Evolutionary conservation across 2,797 vertebrate genomes (phyloP), one percentile per base, ranked within the genome.

Genomic region (Trichosurus vulpecula): DNA sequence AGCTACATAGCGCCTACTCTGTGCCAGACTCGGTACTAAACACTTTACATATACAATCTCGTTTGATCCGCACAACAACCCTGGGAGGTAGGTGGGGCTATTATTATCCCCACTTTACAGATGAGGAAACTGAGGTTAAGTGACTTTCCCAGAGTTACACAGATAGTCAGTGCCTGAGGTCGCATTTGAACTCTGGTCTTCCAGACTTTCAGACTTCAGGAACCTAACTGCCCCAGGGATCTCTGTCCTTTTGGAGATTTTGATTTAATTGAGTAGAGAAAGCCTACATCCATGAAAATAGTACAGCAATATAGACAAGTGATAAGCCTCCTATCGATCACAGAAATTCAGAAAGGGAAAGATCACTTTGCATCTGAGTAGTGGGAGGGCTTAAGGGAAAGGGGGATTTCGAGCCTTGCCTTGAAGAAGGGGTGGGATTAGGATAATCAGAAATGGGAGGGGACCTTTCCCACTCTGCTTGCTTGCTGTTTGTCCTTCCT

Each of bases 351-450:
- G 4, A 35, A 61, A 35, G 6, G 29, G 58, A 61, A 12, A 61
- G 58, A 3, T 35, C 12, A 35, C 13, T 35, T 61, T 61, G 31
- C 2, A 35, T 61, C 31, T 61, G 3, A 31, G 12, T 35, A 61
- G 31, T 35, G 61, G 2, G 52, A 87, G n/a, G n/a, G n/a, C n/a
- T n/a, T n/a, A n/a, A n/a, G n/a, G n/a, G n/a, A n/a, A n/a, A n/a
- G n/a, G 3, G 58, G 54, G 57, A 52, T 0, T 27, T 41, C 16
- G 25, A 47, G 29, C 30, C 41, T 57, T 19, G 41, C 6, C 92
- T 94, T 91, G 56, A 57, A 95, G 54, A 25, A 19, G 35, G 41
- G 35, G 6, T 54, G 52, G 8, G 27, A 89, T 93, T 94, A 95
- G 90, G 92, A 52, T 29, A 56, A 47, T 41, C 52, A 0, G 92